Evolutionary conservation across 2,888 invertebrate species (phyloP), one percentile per base, ranked within the genome.

Genomic region (Clostera curtula): DNA sequence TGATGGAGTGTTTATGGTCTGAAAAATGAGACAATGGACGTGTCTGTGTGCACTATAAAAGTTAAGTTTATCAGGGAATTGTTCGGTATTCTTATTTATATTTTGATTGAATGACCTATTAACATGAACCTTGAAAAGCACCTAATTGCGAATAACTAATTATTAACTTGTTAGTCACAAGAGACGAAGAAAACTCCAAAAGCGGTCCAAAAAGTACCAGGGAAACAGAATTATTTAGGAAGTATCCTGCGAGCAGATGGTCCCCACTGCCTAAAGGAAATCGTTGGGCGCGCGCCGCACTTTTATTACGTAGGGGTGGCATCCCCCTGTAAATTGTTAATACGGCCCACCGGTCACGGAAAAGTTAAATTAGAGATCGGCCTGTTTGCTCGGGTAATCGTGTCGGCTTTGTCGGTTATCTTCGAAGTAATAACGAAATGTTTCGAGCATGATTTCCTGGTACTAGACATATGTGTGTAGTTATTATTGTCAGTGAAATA

Each of bases 231-330:
- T 49, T 62, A 62, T 67, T 51, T 59, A 62, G 65, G 60, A 63
- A 56, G 61, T 47, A 49, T 33, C n/a, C 40, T 29, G 29, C 24
- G 27, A 47, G 44, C 64, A 65, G 63, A 62, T 58, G 63, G 56
- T 55, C 44, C 42, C 36, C 43, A 55, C 49, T 57, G 63, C 52
- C 49, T 49, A 49, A 45, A 60, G 69, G 69, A 70, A 68, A 70
- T 67, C 61, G 69, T 63, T 56, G 62, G 56, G 40, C 47, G 53
- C 44, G 49, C 55, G 49, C 54, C 56, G 53, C 55, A 50, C 57
- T 68, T 74, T 75, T 69, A 73, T 68, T 76, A 72, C 75, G 71
- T 64, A 73, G 61, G 73, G 72, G 65, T 57, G 62, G 53, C 55
- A 65, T 68, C 68, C 66, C 67, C 68, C 63, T 66, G 56, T 70